Evolutionary conservation across 1,140 invertebrate species (phyloP).

Genomic region (Caenorhabditis remanei): DNA sequence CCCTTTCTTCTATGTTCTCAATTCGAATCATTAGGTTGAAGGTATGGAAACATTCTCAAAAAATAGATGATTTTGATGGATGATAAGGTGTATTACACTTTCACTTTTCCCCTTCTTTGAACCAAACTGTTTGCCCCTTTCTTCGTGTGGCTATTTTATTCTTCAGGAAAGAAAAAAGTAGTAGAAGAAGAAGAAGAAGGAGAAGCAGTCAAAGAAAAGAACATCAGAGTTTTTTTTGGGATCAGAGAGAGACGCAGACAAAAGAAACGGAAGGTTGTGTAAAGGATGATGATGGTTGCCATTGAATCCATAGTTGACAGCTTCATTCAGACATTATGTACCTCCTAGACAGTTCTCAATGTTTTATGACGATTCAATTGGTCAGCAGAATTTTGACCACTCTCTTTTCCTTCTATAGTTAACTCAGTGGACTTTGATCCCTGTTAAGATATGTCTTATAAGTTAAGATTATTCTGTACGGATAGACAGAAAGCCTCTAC

Average conservation of each 20-base stretch:
- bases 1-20: not conserved
- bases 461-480: not conserved
- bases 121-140: constrained; percentile 18
- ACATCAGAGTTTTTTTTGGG: constrained; percentile 6
- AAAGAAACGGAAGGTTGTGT: not conserved
- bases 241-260: constrained; percentile 15
- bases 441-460: no score
- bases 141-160: constrained; percentile 50
- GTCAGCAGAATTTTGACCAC: not conserved
- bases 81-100: constrained; percentile 39
- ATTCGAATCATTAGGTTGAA: not conserved
- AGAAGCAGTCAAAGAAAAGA: constrained; percentile 23
- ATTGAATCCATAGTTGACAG: not conserved
- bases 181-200: not conserved
- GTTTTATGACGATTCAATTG: no score
- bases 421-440: not conserved
- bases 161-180: not conserved
- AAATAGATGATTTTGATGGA: constrained; percentile 29
- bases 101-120: constrained; percentile 3
- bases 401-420: not conserved
- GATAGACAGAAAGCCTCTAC: no score
- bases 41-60: not conserved
- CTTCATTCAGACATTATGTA: not conserved
- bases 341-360: constrained; percentile 22
- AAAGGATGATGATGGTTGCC: constrained; percentile 23